Conservation (phyloP, 2,888 invertebrate species). For the Chesias legatella region DNA sequence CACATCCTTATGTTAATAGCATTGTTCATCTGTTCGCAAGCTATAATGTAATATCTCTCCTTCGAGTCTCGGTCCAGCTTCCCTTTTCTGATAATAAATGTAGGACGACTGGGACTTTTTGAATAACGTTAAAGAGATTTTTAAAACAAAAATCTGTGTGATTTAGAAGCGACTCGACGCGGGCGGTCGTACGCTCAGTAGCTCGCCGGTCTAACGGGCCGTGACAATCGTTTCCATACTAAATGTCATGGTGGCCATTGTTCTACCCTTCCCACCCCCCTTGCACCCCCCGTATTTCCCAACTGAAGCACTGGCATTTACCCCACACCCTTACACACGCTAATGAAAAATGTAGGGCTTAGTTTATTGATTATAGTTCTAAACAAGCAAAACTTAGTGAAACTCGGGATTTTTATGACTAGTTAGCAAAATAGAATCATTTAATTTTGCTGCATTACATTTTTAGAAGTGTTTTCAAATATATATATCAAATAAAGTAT, state of each 20-base stretch:
- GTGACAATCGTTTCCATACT: conserved; percentile 78
- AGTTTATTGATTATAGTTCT: conserved; percentile 48
- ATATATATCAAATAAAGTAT: no score
- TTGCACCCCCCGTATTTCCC: conserved; percentile 49
- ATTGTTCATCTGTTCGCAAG: conserved; percentile 28
- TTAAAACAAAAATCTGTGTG: conserved; percentile 43
- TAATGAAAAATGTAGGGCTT: conserved; percentile 62
- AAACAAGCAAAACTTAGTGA: no score
- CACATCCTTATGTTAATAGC: conserved; percentile 51
- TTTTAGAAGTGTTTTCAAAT: no score
- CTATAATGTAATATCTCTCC: conserved; percentile 28
- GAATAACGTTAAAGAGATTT: no score
- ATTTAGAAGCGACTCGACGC: conserved; percentile 59
- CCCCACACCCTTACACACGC: conserved; percentile 57
- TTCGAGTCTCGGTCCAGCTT: conserved; percentile 6
- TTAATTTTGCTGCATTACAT: no score
- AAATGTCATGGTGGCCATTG: conserved; percentile 80
- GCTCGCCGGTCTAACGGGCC: conserved; percentile 69
- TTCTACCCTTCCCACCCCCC: conserved; percentile 50
- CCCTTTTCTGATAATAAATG: no score
- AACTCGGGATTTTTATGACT: no score
- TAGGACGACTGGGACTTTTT: no score
- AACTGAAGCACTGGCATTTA: conserved; percentile 67
- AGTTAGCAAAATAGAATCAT: no score
- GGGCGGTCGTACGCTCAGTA: conserved; percentile 65